phyloP scores from a whole-genome alignment of 2,888 invertebrate genomes.

The Deilephila elpenor region DNA sequence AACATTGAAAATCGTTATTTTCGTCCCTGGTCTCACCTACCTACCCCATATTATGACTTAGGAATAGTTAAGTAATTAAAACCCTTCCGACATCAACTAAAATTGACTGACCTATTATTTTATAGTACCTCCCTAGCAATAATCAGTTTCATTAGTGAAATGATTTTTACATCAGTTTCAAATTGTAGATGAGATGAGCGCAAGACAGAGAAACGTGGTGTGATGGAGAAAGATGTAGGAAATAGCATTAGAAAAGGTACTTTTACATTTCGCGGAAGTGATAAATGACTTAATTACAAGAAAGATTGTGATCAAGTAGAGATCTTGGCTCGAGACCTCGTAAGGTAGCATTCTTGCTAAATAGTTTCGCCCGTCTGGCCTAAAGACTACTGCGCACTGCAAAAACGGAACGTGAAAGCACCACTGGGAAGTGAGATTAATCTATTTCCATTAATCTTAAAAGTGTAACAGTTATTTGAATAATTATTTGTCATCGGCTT shows the following conservation, averaged over 20 bases:
- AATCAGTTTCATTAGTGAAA: no score
- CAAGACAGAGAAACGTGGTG: no score
- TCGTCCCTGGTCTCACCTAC: no score
- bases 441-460: slow-evolving; percentile 5
- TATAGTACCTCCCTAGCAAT: no score
- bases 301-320: slow-evolving; percentile 46
- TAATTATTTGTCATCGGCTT: no score
- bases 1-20: no score
- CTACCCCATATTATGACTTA: no score
- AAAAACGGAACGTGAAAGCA: slow-evolving; percentile 51
- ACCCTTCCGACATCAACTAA: no score
- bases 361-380: slow-evolving; percentile 39
- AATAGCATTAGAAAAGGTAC: background rate
- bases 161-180: background rate
- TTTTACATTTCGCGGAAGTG: background rate
- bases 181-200: no score
- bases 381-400: slow-evolving; percentile 36
- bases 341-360: slow-evolving; percentile 12
- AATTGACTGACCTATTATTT: no score
- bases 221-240: no score
- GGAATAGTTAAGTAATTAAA: no score
- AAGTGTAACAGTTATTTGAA: background rate
- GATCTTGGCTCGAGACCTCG: background rate
- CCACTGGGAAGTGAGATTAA: slow-evolving; percentile 36
- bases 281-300: slow-evolving; percentile 50